Conservation (phyloP, 2,888 invertebrate species). For the Caenorhabditis drosophilae region DNA sequence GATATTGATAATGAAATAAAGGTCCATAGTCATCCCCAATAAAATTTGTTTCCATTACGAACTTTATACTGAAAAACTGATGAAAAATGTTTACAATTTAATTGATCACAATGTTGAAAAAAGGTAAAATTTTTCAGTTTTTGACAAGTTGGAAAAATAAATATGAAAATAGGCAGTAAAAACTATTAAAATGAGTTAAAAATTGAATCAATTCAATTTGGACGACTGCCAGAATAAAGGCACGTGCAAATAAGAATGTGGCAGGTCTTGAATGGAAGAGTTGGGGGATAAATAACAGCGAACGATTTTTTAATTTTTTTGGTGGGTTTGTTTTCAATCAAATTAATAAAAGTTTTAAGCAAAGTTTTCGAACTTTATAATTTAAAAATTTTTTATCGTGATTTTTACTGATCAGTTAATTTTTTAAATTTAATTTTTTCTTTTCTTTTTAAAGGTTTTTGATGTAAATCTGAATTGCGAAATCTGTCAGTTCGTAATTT, state of each 20-base stretch:
- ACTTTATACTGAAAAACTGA: not conserved
- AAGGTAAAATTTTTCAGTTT: no score
- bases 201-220: no score
- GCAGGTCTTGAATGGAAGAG: slow-evolving; percentile 23
- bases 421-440: slow-evolving; percentile 1
- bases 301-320: slow-evolving; percentile 17
- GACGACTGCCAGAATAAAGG: slow-evolving; percentile 29
- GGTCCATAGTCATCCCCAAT: slow-evolving; percentile 57
- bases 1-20: slow-evolving; percentile 63
- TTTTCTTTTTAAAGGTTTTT: no score
- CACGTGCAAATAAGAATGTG: slow-evolving; percentile 6
- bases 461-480: no score
- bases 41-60: slow-evolving; percentile 47
- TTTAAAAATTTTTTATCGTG: not conserved
- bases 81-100: no score
- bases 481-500: no score
- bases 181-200: no score
- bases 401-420: not conserved
- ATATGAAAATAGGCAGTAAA: no score
- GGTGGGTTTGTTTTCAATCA: not conserved
- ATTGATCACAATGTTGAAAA: no score
- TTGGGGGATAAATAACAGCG: slow-evolving; percentile 13
- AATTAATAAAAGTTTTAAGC: not conserved
- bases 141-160: no score
- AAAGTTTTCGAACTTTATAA: not conserved